Evolutionary conservation across 2,888 invertebrate species (phyloP).

Genomic region (Eumerus sabulonum): DNA sequence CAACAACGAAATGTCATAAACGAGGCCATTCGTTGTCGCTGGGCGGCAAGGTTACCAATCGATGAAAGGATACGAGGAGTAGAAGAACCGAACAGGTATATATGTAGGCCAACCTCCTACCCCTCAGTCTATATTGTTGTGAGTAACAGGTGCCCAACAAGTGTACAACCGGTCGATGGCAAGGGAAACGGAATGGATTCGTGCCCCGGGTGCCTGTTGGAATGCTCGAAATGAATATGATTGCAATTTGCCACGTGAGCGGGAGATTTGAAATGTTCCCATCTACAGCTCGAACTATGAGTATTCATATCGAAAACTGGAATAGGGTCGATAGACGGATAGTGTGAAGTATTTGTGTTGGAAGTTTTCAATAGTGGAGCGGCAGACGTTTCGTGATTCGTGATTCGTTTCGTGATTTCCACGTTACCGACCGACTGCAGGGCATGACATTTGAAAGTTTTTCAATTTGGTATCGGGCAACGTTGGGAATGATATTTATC

Average conservation of each 20-base stretch:
- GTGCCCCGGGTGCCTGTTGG: background rate
- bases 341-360: conserved; percentile 8
- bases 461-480: no score
- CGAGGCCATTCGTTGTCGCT: conserved; percentile 20
- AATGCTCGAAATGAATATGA: conserved; percentile 6
- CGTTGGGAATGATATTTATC: no score
- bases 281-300: conserved; percentile 24
- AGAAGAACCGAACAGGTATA: no score
- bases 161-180: conserved; percentile 12
- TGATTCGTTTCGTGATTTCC: no score
- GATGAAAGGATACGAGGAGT: conserved; percentile 15
- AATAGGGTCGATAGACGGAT: background rate
- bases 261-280: conserved; percentile 43
- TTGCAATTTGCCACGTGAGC: conserved; percentile 46
- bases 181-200: background rate
- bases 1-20: conserved; percentile 36
- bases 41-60: conserved; percentile 28
- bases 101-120: background rate
- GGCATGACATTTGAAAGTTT: no score
- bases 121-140: background rate
- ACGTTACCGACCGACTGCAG: no score
- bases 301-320: background rate
- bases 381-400: no score
- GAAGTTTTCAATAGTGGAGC: no score
- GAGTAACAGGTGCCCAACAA: conserved; percentile 56